Percentiles rank a stretch among this genome's conserved stretches.
phyloP scores from a whole-genome alignment of 2,797 vertebrate genomes.

The Sandelia bainsii region DNA sequence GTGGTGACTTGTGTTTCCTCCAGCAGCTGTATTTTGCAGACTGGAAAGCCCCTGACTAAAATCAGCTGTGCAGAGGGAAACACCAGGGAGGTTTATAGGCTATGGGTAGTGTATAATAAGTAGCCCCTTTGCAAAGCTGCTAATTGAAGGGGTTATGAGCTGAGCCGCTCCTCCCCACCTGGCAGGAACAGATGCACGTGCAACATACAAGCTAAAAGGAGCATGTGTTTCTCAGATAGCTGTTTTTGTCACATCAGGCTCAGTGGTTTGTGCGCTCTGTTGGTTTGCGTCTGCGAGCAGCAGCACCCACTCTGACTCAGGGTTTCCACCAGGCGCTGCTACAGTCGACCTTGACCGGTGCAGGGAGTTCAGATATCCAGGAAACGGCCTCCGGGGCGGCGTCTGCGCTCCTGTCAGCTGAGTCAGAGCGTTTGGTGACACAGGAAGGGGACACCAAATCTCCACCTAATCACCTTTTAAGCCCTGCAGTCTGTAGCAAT shows the following conservation, averaged over 20 bases:
- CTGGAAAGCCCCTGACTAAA: slow-evolving; percentile 53
- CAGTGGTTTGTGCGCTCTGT: slow-evolving; percentile 19
- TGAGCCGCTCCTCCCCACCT: slow-evolving; percentile 37
- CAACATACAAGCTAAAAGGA: slow-evolving; percentile 24
- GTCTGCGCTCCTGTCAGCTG: slow-evolving; percentile 60
- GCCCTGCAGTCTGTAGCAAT: slow-evolving; percentile 46
- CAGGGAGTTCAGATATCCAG: slow-evolving; percentile 52
- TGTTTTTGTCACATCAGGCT: slow-evolving; percentile 42
- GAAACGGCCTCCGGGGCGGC: slow-evolving; percentile 31
- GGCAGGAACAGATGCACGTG: slow-evolving; percentile 44
- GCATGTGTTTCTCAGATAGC: slow-evolving; percentile 23
- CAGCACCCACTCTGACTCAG: slow-evolving; percentile 53
- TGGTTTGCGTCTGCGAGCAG: slow-evolving; percentile 12
- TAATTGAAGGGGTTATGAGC: slow-evolving; percentile 61
- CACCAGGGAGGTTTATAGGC: slow-evolving; percentile 48
- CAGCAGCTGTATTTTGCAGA: slow-evolving; percentile 48
- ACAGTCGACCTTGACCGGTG: slow-evolving; percentile 28
- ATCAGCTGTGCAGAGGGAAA: slow-evolving; percentile 59
- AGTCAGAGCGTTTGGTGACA: slow-evolving; percentile 61
- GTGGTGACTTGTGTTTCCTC: slow-evolving; percentile 36
- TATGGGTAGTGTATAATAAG: slow-evolving; percentile 61
- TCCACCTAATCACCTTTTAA: slow-evolving; percentile 70
- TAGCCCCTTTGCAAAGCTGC: slow-evolving; percentile 62
- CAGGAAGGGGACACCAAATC: slow-evolving; percentile 67
- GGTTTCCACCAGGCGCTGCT: slow-evolving; percentile 53